Percentiles rank a stretch among this genome's conserved stretches.
Evolutionary conservation across 2,888 invertebrate genomes (phyloP).

Genomic region (Miltochrista miniata): DNA sequence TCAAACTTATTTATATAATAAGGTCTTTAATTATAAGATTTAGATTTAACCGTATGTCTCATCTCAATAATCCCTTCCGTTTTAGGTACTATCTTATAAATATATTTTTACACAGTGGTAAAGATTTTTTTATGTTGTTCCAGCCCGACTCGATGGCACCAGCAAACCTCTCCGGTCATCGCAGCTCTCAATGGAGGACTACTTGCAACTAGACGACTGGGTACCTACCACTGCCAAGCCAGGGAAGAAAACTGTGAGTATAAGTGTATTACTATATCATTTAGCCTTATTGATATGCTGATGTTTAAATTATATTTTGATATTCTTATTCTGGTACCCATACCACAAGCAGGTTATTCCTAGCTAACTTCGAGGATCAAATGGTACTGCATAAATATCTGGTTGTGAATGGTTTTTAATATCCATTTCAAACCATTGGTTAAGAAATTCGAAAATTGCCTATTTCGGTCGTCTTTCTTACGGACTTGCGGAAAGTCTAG

Average conservation of each 20-base stretch:
- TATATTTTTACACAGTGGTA: conserved; percentile 20
- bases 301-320: neutral
- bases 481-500: too few species aligned
- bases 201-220: conserved; percentile 94
- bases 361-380: too few species aligned
- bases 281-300: neutral
- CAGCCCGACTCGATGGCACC: conserved; percentile 97
- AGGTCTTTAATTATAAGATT: neutral
- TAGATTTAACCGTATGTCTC: neutral
- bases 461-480: too few species aligned
- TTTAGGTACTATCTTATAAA: neutral
- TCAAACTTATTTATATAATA: conserved; percentile 23
- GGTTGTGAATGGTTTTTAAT: too few species aligned
- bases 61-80: neutral
- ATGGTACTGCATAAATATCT: too few species aligned
- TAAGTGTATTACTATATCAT: conserved; percentile 8
- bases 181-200: conserved; percentile 94
- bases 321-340: too few species aligned
- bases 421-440: too few species aligned
- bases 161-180: conserved; percentile 88
- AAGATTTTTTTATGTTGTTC: conserved; percentile 62
- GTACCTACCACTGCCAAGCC: conserved; percentile 84
- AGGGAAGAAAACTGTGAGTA: conserved; percentile 95
- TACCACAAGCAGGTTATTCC: too few species aligned
- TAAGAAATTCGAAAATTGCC: too few species aligned